These are phyloP conservation scores for Alcis repandata DNA, from an alignment of 2,888 invertebrate genomes.

Conservation along the genomic window DNA sequence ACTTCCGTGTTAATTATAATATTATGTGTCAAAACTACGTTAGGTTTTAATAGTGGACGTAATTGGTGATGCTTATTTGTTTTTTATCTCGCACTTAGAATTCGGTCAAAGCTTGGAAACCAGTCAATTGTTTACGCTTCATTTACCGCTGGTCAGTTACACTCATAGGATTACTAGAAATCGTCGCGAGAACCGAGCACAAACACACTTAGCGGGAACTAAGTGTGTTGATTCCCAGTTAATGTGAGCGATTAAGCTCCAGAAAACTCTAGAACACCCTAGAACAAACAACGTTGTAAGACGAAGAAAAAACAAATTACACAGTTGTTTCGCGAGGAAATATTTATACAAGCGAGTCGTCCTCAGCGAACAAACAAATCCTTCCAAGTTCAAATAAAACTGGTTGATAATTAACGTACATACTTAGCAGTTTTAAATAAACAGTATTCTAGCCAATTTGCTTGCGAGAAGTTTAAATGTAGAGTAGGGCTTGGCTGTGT, in stretches of 20 bases:
- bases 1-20: too few relatives aligned
- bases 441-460: constrained; percentile 52
- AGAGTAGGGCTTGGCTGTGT: constrained; percentile 1
- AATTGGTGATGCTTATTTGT: too few relatives aligned
- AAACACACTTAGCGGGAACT: constrained; percentile 22
- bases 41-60: too few relatives aligned
- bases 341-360: constrained; percentile 61
- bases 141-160: constrained; percentile 8
- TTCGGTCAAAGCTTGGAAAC: too few relatives aligned
- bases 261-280: constrained; percentile 38
- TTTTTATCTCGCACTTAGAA: too few relatives aligned
- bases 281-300: constrained; percentile 33
- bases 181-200: constrained; percentile 10
- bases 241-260: constrained; percentile 41
- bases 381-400: constrained; percentile 57
- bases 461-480: constrained; percentile 30
- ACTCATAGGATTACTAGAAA: constrained; percentile 13
- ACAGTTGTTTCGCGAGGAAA: constrained; percentile 61
- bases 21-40: too few relatives aligned
- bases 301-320: constrained; percentile 56
- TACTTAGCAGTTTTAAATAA: constrained; percentile 61
- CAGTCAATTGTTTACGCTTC: constrained; percentile 11
- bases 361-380: constrained; percentile 47
- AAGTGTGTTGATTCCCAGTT: constrained; percentile 30
- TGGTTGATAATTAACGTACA: constrained; percentile 62